Percentiles rank a stretch among this genome's conserved stretches.
Evolutionary conservation across 2,888 invertebrate species (phyloP).

Genomic region (Cheilosia pagana): DNA sequence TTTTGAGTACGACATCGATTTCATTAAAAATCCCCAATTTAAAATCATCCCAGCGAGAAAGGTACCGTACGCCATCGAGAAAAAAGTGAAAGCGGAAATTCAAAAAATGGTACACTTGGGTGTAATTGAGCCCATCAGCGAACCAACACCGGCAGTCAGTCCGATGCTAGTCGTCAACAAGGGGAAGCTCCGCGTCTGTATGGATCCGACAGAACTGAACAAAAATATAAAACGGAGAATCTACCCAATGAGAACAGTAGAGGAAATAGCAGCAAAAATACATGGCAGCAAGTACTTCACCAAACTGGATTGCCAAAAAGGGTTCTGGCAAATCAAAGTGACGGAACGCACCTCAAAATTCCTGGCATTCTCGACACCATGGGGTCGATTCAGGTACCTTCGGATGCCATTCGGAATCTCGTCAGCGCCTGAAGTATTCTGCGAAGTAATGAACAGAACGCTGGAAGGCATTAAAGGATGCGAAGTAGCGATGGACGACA

Average conservation of each 20-base stretch:
- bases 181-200: no score
- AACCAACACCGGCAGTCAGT: no score
- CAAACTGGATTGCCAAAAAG: neutral
- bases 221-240: no score
- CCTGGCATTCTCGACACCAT: slow-evolving; percentile 54
- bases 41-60: slow-evolving; percentile 58
- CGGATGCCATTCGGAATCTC: slow-evolving; percentile 57
- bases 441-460: no score
- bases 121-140: slow-evolving; percentile 30
- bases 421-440: slow-evolving; percentile 28
- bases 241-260: no score
- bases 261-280: slow-evolving; percentile 9
- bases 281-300: slow-evolving; percentile 13
- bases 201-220: no score
- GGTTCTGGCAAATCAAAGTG: slow-evolving; percentile 71
- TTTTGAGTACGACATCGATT: slow-evolving; percentile 67
- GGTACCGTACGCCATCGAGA: slow-evolving; percentile 66
- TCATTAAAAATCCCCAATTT: slow-evolving; percentile 59
- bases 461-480: no score
- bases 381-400: slow-evolving; percentile 66
- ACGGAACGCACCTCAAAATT: neutral
- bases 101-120: slow-evolving; percentile 50
- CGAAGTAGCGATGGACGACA: no score
- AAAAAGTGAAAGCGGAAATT: slow-evolving; percentile 68
- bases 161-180: no score